Conservation (phyloP, 2,113 vertebrate genomes). For the Crocuta crocuta region DNA sequence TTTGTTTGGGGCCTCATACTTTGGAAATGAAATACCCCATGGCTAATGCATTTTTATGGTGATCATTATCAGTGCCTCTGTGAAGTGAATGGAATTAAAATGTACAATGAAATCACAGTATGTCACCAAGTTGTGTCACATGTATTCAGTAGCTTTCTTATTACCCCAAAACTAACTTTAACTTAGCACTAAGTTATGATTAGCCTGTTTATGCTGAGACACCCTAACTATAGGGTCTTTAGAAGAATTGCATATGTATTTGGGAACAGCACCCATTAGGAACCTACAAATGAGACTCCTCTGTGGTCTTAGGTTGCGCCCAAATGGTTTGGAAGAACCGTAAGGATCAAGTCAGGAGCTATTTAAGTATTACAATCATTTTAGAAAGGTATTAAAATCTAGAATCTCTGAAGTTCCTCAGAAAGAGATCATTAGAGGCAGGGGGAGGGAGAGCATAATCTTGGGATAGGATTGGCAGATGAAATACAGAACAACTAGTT, state of each 20-base stretch:
- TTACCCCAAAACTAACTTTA: background rate
- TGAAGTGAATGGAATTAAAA: conserved; percentile 35
- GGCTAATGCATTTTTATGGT: conserved; percentile 1
- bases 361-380: conserved; percentile 39
- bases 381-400: conserved; percentile 41
- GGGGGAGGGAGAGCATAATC: background rate
- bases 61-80: background rate
- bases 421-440: background rate
- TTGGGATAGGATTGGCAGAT: background rate
- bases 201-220: background rate
- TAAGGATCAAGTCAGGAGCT: background rate
- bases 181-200: conserved; percentile 37
- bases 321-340: background rate
- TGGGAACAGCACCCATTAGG: background rate
- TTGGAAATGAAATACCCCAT: conserved; percentile 5
- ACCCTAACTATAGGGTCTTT: background rate
- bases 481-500: background rate
- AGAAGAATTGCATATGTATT: background rate
- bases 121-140: background rate
- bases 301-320: background rate
- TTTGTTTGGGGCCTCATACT: conserved; percentile 1
- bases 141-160: conserved; percentile 25
- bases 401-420: background rate
- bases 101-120: background rate
- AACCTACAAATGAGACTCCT: background rate